Evolutionary conservation across 2,797 vertebrate species (phyloP).

Genomic region (Ptychobarbus kaznakovi): DNA sequence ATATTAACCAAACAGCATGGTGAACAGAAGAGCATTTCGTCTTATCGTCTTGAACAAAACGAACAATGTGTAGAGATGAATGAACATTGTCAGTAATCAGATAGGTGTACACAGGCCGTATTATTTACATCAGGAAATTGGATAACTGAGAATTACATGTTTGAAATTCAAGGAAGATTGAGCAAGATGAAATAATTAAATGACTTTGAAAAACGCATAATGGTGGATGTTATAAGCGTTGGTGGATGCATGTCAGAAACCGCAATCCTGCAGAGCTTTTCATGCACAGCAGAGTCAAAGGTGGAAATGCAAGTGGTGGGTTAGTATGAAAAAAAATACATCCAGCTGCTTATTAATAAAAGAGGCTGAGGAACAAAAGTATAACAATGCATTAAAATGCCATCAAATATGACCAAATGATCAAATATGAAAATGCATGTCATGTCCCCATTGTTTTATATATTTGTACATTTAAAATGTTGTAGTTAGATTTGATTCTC

Average conservation of each 20-base stretch:
- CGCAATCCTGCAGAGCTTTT: not conserved
- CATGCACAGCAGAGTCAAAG: not conserved
- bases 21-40: not conserved
- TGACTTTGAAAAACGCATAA: not conserved
- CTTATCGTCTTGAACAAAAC: no score
- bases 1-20: not conserved
- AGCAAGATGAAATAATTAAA: not conserved
- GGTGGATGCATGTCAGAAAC: not conserved
- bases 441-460: not conserved
- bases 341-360: not conserved
- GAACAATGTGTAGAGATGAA: no score
- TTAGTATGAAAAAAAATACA: not conserved
- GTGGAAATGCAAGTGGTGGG: not conserved
- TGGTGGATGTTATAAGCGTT: not conserved
- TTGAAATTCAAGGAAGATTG: not conserved
- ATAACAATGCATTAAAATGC: not conserved
- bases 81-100: not conserved
- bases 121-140: conserved; percentile 24
- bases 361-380: not conserved
- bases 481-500: not conserved
- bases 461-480: not conserved
- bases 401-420: not conserved
- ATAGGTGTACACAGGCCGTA: not conserved
- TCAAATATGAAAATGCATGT: not conserved
- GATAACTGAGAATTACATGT: conserved; percentile 2